Base-by-base conservation (phyloP, 2,113 vertebrate species). In the Labeo rohita region DNA sequence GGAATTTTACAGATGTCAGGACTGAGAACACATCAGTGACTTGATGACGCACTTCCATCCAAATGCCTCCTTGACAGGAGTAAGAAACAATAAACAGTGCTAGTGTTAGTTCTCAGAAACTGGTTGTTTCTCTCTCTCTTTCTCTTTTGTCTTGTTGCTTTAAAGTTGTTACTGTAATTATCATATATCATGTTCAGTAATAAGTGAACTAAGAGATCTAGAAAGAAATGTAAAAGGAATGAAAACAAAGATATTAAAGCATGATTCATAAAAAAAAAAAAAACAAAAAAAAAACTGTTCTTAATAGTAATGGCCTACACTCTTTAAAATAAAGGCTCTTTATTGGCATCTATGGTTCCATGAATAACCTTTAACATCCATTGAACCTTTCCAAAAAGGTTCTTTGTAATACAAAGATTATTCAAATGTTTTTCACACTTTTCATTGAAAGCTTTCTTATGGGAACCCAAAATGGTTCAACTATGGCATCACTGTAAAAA, bases 1-100 rank as follows among this genome's bases (percentile, higher is more conserved):
- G 65, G 16, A 11, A 82, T 70, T 34, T 12, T 50, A 70, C 79
- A 66, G 61, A 66, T 66, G 61, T 28, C 47, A n/a, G 15, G 43
- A 49, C 1, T 49, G 3, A 18, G 61, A 50, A 7, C 47, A 87
- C 59, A 82, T 78, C 47, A 70, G 45, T 86, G 45, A 28, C 56
- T 73, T 18, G n/a, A 82, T 85, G 70, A 87, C 63, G 78, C 77
- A 43, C 70, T 87, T 84, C 85, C 73, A 82, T 66, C 70, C 61
- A 68, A 88, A 39, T 65, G 54, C 49, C 61, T 87, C 7, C 7
- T 3, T 49, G 34, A 47, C 36, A 50, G 21, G 18, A 83, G 47
- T 8, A 1, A 52, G 50, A 11, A 21, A 82, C 47, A 68, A 82
- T 54, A 82, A 70, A 82, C 80, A 70, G 9, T 68, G 63, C 7